A percentile compares a stretch with the other conserved stretches of the same genome.
Conservation (phyloP, 2,888 invertebrate species). For the Anoplius nigerrimus region DNA sequence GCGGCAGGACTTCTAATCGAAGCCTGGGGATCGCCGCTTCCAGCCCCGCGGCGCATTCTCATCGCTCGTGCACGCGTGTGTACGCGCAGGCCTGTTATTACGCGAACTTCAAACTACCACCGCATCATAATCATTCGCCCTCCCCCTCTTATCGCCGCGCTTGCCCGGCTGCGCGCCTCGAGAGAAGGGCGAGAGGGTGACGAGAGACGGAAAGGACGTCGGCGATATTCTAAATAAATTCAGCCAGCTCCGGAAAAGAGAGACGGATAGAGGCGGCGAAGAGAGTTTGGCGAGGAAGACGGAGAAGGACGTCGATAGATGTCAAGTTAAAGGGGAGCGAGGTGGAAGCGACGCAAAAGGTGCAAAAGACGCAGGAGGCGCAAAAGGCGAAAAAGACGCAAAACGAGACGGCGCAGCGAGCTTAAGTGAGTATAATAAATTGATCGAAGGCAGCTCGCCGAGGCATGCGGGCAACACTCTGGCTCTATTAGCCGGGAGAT, state of each 20-base stretch:
- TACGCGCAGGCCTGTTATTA: slow-evolving; percentile 51
- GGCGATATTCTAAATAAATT: slow-evolving; percentile 45
- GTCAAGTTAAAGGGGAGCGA: slow-evolving; percentile 22
- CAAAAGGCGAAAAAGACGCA: slow-evolving; percentile 38
- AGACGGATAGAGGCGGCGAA: slow-evolving; percentile 5
- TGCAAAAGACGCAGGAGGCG: too few relatives aligned
- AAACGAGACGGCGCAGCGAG: slow-evolving; percentile 36
- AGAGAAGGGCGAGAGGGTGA: slow-evolving; percentile 6
- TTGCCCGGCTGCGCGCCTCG: not conserved
- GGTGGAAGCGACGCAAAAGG: slow-evolving; percentile 25
- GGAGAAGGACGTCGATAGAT: not conserved
- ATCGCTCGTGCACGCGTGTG: slow-evolving; percentile 41
- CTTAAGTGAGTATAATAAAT: slow-evolving; percentile 65
- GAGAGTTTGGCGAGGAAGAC: not conserved
- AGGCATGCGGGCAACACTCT: slow-evolving; percentile 61
- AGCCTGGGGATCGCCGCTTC: slow-evolving; percentile 44
- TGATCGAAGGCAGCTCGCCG: slow-evolving; percentile 57
- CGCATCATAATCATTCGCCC: slow-evolving; percentile 52
- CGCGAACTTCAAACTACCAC: slow-evolving; percentile 55
- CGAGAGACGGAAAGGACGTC: slow-evolving; percentile 16
- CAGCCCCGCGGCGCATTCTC: slow-evolving; percentile 45
- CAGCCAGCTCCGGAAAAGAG: slow-evolving; percentile 25
- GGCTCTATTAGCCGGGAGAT: slow-evolving; percentile 60
- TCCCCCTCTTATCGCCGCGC: slow-evolving; percentile 18
- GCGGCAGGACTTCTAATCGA: slow-evolving; percentile 49